Conservation (phyloP, 2,113 vertebrate species). For the Carettochelys insculpta region DNA sequence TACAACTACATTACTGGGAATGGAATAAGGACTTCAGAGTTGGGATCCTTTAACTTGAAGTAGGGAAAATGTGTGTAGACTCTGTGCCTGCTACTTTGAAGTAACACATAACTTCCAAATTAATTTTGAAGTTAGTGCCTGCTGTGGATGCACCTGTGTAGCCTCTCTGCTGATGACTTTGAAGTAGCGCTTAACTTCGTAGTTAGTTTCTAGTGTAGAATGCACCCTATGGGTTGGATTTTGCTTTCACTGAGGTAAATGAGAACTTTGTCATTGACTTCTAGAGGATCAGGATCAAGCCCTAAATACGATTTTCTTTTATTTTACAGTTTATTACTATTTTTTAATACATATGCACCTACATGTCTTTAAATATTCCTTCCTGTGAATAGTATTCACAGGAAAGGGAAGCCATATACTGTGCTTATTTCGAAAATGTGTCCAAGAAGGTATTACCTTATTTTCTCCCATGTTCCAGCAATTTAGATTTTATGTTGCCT, state of each 20-base stretch:
- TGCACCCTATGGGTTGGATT: background rate
- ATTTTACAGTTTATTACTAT: background rate
- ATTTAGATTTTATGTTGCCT: slow-evolving; percentile 53
- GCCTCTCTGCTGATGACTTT: too few species aligned
- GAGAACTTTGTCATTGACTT: background rate
- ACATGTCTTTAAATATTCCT: background rate
- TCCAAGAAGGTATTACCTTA: slow-evolving; percentile 17
- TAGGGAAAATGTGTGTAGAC: too few species aligned
- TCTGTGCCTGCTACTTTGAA: too few species aligned
- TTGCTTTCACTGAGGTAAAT: background rate
- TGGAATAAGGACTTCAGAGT: too few species aligned
- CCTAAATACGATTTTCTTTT: background rate
- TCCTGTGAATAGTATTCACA: background rate
- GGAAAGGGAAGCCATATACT: slow-evolving; percentile 7
- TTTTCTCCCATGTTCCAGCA: slow-evolving; percentile 37
- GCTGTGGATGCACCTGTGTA: too few species aligned
- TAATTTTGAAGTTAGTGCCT: too few species aligned
- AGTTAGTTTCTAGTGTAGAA: too few species aligned
- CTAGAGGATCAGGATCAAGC: background rate
- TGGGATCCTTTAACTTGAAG: too few species aligned
- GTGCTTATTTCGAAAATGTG: slow-evolving; percentile 4
- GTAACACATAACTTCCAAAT: too few species aligned
- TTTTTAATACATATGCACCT: background rate
- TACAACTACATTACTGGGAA: too few species aligned
- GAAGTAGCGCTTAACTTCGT: too few species aligned